Percentiles rank a stretch among this genome's conserved stretches.
Evolutionary conservation across 2,797 vertebrate species (phyloP).

Genomic region (Spheniscus humboldti): DNA sequence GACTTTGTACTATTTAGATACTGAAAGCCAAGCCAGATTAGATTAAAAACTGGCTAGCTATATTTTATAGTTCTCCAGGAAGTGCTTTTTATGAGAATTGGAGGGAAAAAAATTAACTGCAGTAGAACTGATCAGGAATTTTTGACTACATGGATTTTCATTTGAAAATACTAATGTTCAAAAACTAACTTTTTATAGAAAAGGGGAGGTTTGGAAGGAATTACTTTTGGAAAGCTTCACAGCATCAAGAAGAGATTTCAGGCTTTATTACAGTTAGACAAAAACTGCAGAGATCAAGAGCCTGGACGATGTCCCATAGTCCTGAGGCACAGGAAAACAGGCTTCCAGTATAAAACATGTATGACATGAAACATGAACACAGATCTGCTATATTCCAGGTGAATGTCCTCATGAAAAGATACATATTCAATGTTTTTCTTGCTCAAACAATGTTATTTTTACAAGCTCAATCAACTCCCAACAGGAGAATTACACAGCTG

Average conservation of each 20-base stretch:
- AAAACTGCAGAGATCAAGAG: background rate
- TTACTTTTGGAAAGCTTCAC: background rate
- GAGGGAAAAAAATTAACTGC: background rate
- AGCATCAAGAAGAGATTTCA: background rate
- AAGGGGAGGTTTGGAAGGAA: background rate
- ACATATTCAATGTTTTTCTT: background rate
- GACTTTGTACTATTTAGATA: constrained; percentile 44
- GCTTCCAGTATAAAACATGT: background rate
- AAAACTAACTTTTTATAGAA: background rate
- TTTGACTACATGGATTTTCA: background rate
- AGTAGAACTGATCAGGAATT: background rate
- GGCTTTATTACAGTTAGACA: background rate
- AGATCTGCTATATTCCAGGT: background rate
- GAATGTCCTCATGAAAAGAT: background rate
- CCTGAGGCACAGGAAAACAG: background rate
- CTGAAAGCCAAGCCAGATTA: constrained; percentile 32
- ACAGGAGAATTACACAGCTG: background rate
- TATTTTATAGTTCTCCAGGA: constrained; percentile 13
- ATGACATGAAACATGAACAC: background rate
- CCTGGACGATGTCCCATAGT: background rate
- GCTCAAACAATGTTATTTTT: background rate
- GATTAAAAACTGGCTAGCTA: constrained; percentile 7
- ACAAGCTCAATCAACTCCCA: background rate
- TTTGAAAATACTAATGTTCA: background rate
- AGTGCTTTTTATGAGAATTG: background rate